phyloP scores from a whole-genome alignment of 2,113 vertebrate species.

The Dicrurus megarhynchus region DNA sequence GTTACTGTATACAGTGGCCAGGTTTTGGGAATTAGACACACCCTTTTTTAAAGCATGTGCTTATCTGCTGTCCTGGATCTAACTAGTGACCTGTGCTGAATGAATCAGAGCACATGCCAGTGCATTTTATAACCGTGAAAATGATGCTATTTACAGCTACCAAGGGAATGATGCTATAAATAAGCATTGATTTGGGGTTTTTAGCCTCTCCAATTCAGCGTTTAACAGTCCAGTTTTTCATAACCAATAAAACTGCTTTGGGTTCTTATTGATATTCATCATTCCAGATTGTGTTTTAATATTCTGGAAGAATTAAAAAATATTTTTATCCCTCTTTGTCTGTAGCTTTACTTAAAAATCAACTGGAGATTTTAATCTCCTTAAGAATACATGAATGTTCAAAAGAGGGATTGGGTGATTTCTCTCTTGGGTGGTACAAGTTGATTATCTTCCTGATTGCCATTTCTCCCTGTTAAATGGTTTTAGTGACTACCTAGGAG shows the following conservation, averaged over 20 bases:
- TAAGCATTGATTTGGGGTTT: background rate
- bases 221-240: conserved; percentile 5
- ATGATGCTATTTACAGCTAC: background rate
- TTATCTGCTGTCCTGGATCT: background rate
- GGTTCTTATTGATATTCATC: background rate
- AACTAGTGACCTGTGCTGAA: background rate
- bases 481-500: conserved; percentile 28
- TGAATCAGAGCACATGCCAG: background rate
- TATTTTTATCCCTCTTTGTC: conserved; percentile 24
- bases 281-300: background rate
- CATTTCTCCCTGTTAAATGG: conserved; percentile 6
- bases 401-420: background rate
- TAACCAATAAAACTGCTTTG: background rate
- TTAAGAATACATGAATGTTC: conserved; percentile 35
- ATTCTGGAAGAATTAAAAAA: background rate
- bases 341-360: conserved; percentile 19
- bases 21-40: background rate
- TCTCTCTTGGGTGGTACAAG: conserved; percentile 25
- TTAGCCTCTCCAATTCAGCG: background rate
- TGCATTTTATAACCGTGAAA: background rate
- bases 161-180: background rate
- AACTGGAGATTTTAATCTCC: conserved; percentile 18
- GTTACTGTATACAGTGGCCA: background rate
- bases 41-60: background rate
- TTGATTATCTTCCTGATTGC: conserved; percentile 43